phyloP scores from a whole-genome alignment of 2,888 invertebrate genomes.

The Acholoe squamosa region DNA sequence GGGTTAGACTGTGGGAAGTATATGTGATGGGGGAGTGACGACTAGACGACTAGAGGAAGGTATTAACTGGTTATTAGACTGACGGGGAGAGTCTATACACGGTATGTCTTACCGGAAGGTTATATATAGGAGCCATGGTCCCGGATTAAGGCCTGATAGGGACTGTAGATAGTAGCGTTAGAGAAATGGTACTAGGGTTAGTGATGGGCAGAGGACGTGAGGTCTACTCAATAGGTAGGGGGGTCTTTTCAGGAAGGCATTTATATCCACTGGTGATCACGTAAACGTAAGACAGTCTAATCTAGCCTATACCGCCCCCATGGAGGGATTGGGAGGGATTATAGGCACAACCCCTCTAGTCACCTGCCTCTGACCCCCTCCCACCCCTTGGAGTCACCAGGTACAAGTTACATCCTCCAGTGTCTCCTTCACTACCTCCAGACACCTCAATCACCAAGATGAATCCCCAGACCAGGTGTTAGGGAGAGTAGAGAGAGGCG shows the following conservation, averaged over 20 bases:
- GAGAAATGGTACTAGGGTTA: background rate
- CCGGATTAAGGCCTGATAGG: too few relatives aligned
- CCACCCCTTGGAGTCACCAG: background rate
- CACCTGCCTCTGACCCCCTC: background rate
- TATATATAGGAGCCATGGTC: too few relatives aligned
- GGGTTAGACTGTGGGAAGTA: too few relatives aligned
- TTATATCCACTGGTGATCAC: background rate
- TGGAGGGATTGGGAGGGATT: too few relatives aligned
- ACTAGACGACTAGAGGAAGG: too few relatives aligned
- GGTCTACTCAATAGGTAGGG: background rate
- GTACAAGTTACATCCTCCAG: background rate
- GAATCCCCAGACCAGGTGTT: background rate
- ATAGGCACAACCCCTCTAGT: background rate
- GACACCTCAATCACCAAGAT: conserved; percentile 17
- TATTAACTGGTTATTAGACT: too few relatives aligned
- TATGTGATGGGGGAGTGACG: too few relatives aligned
- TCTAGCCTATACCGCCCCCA: background rate
- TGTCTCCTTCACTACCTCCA: background rate
- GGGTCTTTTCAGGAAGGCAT: background rate
- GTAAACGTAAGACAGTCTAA: background rate
- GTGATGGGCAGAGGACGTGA: background rate
- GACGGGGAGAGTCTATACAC: too few relatives aligned
- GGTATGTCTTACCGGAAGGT: too few relatives aligned
- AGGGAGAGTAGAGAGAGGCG: background rate
- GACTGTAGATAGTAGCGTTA: background rate